Conservation (phyloP, 2,888 invertebrate genomes). For the Venustoraphidia nigricollis region DNA sequence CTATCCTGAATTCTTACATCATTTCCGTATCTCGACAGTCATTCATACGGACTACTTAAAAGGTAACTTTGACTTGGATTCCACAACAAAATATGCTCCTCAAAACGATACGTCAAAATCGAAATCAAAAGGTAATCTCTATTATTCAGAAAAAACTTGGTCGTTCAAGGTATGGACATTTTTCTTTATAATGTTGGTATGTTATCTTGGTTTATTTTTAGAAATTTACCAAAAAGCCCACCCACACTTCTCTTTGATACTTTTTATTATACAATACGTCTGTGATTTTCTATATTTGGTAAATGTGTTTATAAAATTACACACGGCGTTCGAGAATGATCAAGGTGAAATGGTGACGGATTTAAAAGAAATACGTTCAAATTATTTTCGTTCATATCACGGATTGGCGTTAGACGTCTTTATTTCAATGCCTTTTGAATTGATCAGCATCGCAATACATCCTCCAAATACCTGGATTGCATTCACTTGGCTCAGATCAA, state of each 20-base stretch:
- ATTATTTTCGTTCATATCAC: conserved; percentile 8
- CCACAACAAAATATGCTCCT: too few species aligned
- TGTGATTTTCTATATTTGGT: conserved; percentile 12
- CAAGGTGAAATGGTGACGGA: conserved; percentile 12
- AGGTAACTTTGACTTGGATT: background rate
- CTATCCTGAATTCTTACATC: conserved; percentile 8
- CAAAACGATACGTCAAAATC: too few species aligned
- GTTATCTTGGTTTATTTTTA: conserved; percentile 5
- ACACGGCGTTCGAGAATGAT: conserved; percentile 12
- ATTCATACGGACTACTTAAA: conserved; percentile 12
- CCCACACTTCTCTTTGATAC: background rate
- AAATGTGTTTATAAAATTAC: conserved; percentile 13
- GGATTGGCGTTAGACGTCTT: conserved; percentile 13
- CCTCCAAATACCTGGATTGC: background rate
- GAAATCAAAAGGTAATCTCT: too few species aligned
- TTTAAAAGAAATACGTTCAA: conserved; percentile 9
- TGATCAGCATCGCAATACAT: conserved; percentile 1
- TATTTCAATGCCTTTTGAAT: conserved; percentile 12
- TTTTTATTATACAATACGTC: conserved; percentile 5
- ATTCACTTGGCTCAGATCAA: conserved; percentile 11
- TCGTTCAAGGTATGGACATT: conserved; percentile 2
- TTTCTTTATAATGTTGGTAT: conserved; percentile 1
- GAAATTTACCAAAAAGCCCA: background rate
- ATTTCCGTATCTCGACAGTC: conserved; percentile 8
- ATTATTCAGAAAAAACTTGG: too few species aligned